Evolutionary conservation across 2,888 invertebrate species (phyloP).

Genomic region (Blera fallax): DNA sequence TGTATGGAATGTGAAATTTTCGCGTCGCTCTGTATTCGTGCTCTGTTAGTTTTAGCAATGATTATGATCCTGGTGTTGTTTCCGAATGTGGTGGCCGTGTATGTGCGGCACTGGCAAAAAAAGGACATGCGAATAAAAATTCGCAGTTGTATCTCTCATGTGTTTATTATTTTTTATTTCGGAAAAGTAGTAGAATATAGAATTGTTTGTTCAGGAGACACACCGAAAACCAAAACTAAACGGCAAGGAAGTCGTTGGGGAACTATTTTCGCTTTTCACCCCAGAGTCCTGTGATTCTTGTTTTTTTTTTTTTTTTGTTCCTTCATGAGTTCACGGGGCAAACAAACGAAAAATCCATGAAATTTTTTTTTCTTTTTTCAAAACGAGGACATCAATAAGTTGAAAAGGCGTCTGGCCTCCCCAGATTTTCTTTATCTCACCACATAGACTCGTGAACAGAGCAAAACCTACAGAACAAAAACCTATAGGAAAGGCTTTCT

Average conservation of each 20-base stretch:
- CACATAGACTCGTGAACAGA: not conserved
- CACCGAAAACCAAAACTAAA: slow-evolving; percentile 26
- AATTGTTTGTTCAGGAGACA: not conserved
- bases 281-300: slow-evolving; percentile 29
- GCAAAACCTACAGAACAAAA: not conserved
- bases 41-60: slow-evolving; percentile 66
- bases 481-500: not conserved
- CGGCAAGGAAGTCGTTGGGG: slow-evolving; percentile 31
- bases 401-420: slow-evolving; percentile 42
- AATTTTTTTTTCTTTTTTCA: slow-evolving; percentile 1
- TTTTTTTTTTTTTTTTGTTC: not conserved
- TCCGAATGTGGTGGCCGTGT: slow-evolving; percentile 43
- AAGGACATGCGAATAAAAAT: slow-evolving; percentile 59
- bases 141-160: slow-evolving; percentile 29
- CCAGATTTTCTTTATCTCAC: slow-evolving; percentile 3
- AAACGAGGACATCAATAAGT: slow-evolving; percentile 52
- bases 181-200: not conserved
- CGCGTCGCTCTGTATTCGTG: slow-evolving; percentile 47
- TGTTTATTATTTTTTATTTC: slow-evolving; percentile 27
- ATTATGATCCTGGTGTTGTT: slow-evolving; percentile 64
- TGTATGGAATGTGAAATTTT: slow-evolving; percentile 52
- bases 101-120: slow-evolving; percentile 24
- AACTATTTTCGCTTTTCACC: slow-evolving; percentile 27
- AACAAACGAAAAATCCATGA: slow-evolving; percentile 19
- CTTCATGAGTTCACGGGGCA: not conserved